Evolutionary conservation across 2,113 vertebrate genomes (phyloP).

Genomic region (Pachyramphus minor): DNA sequence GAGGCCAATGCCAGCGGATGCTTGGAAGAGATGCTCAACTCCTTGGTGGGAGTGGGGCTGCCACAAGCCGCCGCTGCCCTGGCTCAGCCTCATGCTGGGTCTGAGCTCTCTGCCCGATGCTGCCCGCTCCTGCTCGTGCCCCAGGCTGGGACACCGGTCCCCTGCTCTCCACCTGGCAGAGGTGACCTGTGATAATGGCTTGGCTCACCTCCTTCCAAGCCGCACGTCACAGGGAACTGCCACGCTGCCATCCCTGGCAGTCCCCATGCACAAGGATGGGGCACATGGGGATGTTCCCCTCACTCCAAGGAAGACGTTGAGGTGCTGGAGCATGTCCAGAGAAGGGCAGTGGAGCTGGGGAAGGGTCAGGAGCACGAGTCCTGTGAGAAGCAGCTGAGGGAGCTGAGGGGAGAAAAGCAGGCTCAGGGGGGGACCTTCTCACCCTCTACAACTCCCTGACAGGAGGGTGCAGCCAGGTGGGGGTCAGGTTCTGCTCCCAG

Average conservation of each 20-base stretch:
- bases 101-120: accelerated
- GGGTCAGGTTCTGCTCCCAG: background rate
- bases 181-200: background rate
- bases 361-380: background rate
- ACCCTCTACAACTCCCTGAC: background rate
- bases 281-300: background rate
- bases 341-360: background rate
- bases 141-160: background rate
- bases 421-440: background rate
- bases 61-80: accelerated
- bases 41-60: background rate
- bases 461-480: background rate
- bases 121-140: background rate
- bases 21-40: background rate
- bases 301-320: background rate
- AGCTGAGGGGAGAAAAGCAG: background rate
- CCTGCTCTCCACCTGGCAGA: background rate
- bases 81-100: background rate
- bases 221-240: accelerated
- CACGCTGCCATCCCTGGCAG: accelerated
- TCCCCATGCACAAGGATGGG: accelerated
- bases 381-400: background rate
- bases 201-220: background rate
- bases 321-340: background rate
- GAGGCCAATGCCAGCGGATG: accelerated